These are phyloP conservation scores for Caenorhabditis inopinata DNA, from an alignment of 1,140 invertebrate species.

Conservation along the genomic window DNA sequence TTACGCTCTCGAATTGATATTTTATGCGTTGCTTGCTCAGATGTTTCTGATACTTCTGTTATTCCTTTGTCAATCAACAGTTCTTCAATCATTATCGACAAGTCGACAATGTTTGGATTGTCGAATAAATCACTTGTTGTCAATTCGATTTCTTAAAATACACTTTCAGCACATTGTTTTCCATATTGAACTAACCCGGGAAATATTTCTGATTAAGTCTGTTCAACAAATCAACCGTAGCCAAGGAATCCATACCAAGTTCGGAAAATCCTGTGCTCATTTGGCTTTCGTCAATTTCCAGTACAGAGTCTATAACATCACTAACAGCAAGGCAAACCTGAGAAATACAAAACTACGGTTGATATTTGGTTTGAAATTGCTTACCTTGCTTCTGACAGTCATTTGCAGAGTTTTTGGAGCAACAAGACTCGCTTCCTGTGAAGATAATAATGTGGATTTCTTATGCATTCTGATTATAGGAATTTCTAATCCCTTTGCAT, in stretches of 20 bases:
- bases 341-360: not conserved
- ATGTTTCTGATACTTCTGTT: not conserved
- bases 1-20: not conserved
- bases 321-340: not conserved
- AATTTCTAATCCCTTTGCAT: slow-evolving; percentile 2
- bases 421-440: not conserved
- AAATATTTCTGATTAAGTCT: slow-evolving; percentile 23
- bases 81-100: not conserved
- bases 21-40: not conserved
- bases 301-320: not conserved
- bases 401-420: not conserved
- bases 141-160: slow-evolving; percentile 12
- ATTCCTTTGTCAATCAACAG: not conserved
- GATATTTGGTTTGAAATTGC: too few species aligned
- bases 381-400: not conserved
- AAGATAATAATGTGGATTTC: not conserved
- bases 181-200: not conserved
- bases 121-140: slow-evolving; percentile 35
- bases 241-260: slow-evolving; percentile 35
- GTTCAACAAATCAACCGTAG: slow-evolving; percentile 15
- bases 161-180: not conserved
- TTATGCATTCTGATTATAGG: slow-evolving; percentile 13
- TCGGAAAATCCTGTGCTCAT: slow-evolving; percentile 16
- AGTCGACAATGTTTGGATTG: slow-evolving; percentile 17
- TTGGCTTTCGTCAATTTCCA: slow-evolving; percentile 1